These are phyloP conservation scores for Synodontis membranacea DNA, from an alignment of 2,113 vertebrate species.

Conservation along the genomic window DNA sequence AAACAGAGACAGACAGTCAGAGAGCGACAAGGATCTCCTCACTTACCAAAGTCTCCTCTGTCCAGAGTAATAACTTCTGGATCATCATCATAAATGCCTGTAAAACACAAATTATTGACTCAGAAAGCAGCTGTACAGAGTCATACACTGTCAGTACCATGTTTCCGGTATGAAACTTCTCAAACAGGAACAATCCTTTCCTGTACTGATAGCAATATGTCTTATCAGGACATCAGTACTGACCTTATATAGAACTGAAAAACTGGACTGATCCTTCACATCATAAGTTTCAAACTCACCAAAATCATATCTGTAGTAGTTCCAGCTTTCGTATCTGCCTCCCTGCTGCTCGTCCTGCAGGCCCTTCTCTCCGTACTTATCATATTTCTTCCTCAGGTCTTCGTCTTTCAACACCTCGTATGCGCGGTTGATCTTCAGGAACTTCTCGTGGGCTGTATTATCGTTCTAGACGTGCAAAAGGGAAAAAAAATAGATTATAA, in stretches of 20 bases:
- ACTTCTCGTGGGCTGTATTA: slow-evolving; percentile 87
- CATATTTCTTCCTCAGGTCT: slow-evolving; percentile 95
- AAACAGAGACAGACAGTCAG: neutral
- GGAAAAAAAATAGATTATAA: neutral
- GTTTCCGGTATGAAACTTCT: neutral
- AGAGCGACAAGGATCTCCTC: neutral
- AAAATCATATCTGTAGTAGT: slow-evolving; percentile 94
- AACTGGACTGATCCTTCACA: neutral
- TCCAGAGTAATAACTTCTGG: slow-evolving; percentile 94
- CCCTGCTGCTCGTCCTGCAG: slow-evolving; percentile 86
- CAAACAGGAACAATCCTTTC: neutral
- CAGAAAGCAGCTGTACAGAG: neutral
- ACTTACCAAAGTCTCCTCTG: slow-evolving; percentile 95
- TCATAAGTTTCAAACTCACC: slow-evolving; percentile 70
- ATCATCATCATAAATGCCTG: slow-evolving; percentile 98
- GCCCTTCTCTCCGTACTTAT: slow-evolving; percentile 97
- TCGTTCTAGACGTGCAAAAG: slow-evolving; percentile 77
- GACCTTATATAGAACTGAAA: neutral
- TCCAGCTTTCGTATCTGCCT: slow-evolving; percentile 95
- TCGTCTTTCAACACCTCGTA: slow-evolving; percentile 98
- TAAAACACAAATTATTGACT: slow-evolving; percentile 40
- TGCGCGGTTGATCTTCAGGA: slow-evolving; percentile 92
- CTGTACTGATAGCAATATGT: neutral
- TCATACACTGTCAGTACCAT: neutral
- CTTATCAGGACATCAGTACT: neutral